Base-by-base conservation (phyloP, 2,113 vertebrate genomes). In the Tichodroma muraria region DNA sequence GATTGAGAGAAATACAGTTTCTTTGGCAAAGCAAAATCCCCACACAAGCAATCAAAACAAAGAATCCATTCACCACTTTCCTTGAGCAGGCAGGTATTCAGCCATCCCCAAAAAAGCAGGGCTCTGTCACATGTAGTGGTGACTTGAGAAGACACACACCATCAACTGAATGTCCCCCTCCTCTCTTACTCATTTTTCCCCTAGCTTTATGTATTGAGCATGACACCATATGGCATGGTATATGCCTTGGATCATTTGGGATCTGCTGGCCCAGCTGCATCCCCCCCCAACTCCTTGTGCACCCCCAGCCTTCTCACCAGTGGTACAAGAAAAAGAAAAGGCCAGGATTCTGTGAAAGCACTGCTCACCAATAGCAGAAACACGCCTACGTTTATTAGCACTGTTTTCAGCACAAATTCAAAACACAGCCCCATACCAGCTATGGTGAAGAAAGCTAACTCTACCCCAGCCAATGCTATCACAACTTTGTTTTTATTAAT, bases 131-230 rank as follows among this genome's bases (percentile, higher is more conserved):
- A 18, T 4, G 4, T 15, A 18, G 7, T 18, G 22, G 14, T 72
- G 49, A 45, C 27, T 63, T 54, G 38, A 25, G 14, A 27, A 54
- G 22, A 54, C 14, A 37, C 63, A 83, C 28, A 37, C 11, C 16
- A 33, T 45, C 8, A 53, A 14, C 0, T 22, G 38, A 18, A 45
- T 27, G 47, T 45, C 6, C 3, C 5, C 6, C 12, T 3, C 2
- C 11, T n/a, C n/a, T n/a, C 6, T 28, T 38, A 13, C n/a, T 27
- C n/a, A n/a, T 57, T 57, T 17, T 23, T 47, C 6, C 18, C 15
- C 28, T 8, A 23, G 14, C 7, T 73, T 47, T 38, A 64, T 21
- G 28, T 12, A 28, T 28, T 22, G 49, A 54, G n/a, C 28, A 10
- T 12, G 18, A 45, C 18, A 9, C 22, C 47, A 14, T 14, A 22